Evolutionary conservation across 2,113 vertebrate genomes (phyloP), one percentile per base, ranked within the genome.

Genomic region (Tetraodon nigroviridis): DNA sequence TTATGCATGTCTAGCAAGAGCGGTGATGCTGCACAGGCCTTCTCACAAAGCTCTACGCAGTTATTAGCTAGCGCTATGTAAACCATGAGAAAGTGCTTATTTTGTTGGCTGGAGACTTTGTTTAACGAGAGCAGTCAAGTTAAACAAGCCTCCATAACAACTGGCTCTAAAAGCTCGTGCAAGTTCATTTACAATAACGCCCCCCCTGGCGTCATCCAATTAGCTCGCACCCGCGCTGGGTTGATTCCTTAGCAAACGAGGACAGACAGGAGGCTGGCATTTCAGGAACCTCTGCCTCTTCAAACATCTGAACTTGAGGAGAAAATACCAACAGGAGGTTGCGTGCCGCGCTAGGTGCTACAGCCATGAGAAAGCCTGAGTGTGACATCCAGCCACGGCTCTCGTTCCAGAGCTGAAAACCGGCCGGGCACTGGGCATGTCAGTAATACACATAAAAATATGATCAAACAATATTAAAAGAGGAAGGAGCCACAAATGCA

Each of bases 131-230:
- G 78, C 74, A 64, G 52, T 78, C 58, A 40, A 64, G 64, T 80
- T 82, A 87, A 87, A 85, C 80, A 84, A 79, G 70, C 41, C 75
- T 71, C 72, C 53, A 57, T 79, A 83, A 82, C 76, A 71, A 85
- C 69, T 73, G 61, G 51, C 59, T 84, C 87, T 85, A 83, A 86
- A 82, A 58, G 79, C 65, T 75, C 78, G 79, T 18, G 46, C 2
- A 45, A 82, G 75, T 87, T 84, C 58, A 77, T 86, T 83, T 83
- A 86, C 69, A 78, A 78, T 77, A 83, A 73, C 24, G 19, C 71
- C 64, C 65, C 44, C 44, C 44, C 71, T 69, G 62, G 82, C 49
- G 48, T 46, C 20, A 50, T 70, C 61, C 78, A 56, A 76, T 75
- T 78, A 76, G 58, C 51, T 2, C 72, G 51, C 62, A 16, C 67